A percentile compares a stretch with the other conserved stretches of the same genome.
These are phyloP conservation scores for Pogoniulus pusillus DNA, from an alignment of 2,797 vertebrate species.

Conservation along the genomic window DNA sequence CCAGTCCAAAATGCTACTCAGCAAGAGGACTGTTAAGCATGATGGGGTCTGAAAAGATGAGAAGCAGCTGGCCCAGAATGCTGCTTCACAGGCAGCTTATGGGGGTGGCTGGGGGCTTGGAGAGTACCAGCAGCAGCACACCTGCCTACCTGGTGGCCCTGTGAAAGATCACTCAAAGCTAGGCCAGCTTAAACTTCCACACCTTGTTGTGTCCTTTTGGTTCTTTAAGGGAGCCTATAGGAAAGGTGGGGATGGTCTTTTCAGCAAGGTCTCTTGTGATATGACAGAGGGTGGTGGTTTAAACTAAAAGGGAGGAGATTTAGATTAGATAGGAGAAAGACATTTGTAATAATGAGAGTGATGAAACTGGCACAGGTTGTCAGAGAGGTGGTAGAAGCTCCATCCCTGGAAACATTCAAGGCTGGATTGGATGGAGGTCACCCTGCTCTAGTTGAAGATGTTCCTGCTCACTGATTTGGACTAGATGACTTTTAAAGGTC, in stretches of 20 bases:
- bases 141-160: neutral
- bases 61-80: neutral
- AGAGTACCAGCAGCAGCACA: neutral
- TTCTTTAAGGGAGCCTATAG: neutral
- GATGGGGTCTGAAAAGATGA: neutral
- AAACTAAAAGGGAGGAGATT: neutral
- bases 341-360: neutral
- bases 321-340: neutral
- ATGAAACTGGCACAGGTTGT: neutral
- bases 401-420: neutral
- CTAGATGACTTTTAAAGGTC: neutral
- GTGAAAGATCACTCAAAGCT: neutral
- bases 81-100: neutral
- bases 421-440: neutral
- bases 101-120: neutral
- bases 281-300: neutral
- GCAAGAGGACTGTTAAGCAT: rapidly evolving
- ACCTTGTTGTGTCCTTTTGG: neutral
- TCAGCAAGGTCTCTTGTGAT: neutral
- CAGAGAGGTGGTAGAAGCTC: neutral
- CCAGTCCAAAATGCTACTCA: neutral
- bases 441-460: neutral
- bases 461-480: neutral
- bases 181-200: neutral
- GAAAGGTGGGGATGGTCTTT: neutral